Evolutionary conservation across 2,113 vertebrate species (phyloP).

Genomic region (Ammodytes marinus): DNA sequence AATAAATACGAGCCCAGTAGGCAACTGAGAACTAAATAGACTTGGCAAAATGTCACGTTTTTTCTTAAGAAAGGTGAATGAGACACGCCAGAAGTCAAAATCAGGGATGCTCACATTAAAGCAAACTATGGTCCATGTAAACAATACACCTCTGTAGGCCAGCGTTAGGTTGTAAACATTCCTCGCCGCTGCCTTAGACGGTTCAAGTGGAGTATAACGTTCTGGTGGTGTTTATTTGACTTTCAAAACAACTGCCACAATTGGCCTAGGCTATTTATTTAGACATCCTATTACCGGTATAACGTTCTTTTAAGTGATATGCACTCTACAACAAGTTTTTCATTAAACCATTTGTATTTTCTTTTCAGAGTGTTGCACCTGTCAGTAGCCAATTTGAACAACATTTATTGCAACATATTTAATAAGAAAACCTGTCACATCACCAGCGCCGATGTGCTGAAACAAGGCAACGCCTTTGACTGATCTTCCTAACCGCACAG

Average conservation of each 20-base stretch:
- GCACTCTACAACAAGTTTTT: neutral
- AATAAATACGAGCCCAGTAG: neutral
- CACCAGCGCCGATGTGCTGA: conserved; percentile 24
- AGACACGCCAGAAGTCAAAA: neutral
- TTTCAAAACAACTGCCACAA: conserved; percentile 31
- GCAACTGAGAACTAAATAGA: too few species aligned
- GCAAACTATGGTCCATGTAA: neutral
- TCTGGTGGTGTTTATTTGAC: conserved; percentile 58
- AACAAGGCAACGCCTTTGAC: conserved; percentile 79
- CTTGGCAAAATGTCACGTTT: neutral
- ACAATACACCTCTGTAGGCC: conserved; percentile 1
- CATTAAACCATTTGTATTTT: conserved; percentile 29
- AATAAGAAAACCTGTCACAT: neutral
- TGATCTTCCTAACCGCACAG: conserved; percentile 20
- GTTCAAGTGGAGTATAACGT: neutral
- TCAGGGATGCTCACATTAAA: neutral
- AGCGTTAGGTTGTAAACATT: conserved; percentile 38
- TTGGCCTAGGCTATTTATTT: neutral
- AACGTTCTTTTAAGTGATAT: too few species aligned
- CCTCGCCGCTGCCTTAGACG: conserved; percentile 19
- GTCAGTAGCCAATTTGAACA: conserved; percentile 11
- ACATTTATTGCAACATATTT: neutral
- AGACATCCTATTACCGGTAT: too few species aligned
- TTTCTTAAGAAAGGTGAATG: neutral
- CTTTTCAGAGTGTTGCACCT: neutral